Base-by-base conservation (phyloP, 1,140 invertebrate genomes). In the Calliopsis andreniformis region DNA sequence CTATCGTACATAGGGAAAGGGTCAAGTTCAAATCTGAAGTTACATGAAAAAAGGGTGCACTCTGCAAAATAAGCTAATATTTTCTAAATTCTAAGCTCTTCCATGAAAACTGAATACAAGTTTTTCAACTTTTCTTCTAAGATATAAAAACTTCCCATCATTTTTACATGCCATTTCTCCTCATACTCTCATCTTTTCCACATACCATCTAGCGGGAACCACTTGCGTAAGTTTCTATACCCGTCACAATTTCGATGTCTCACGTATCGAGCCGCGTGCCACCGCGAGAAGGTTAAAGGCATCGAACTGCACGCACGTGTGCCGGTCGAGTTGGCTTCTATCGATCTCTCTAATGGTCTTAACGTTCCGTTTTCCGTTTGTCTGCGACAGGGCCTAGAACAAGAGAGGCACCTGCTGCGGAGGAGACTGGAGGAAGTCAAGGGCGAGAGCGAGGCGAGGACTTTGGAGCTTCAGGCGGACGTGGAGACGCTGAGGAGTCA, bases 381-480 rank as follows among this genome's bases (percentile, higher is more conserved):
- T 53, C 53, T 23, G n/a, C 6, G 18, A 47, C 93, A 99, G 98
- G 95, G 96, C 88, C 94, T 99, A 89, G 97, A 98, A 92, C 98
- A 99, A 92, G 97, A 99, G 91, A 96, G 97, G 83, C 97, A 99
- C 90, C 93, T 96, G 14, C 92, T 99, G 12, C 93, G 96, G 55
- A 93, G 97, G 43, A 96, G 97, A 87, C 91, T 99, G 82, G 96
- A 97, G 66, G 95, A 96, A 16, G 94, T 95, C 14, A 95, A 97
- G 89, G 95, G 96, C 18, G 98, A 99, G 90, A 97, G 97, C 88
- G 98, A 99, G 82, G 95, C 96, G n/a, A 94, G 96, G 64, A 93
- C 98, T 14, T 90, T 96, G 77, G 98, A 98, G 90, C 92, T 98
- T 16, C 97, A 98, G 89, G 94, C 95, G 49, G 98, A 99, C 92